Evolutionary conservation across 2,888 invertebrate genomes (phyloP), one percentile per base, ranked within the genome.

Genomic region (Horisme vitalbata): DNA sequence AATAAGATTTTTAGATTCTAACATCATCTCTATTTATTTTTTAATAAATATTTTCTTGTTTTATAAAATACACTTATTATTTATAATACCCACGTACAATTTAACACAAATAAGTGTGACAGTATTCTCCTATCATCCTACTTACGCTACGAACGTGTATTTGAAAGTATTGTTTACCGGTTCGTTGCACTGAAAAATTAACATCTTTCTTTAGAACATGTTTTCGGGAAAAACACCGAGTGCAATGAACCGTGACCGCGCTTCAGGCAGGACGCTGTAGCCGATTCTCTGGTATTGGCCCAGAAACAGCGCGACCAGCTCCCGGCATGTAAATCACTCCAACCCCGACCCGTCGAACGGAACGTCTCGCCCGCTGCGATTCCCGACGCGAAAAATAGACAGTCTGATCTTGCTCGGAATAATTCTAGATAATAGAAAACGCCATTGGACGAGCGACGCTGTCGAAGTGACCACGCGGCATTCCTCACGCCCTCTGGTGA

Each of bases 371-470:
- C 67, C 70, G 73, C 73, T 64, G 71, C 74, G 61, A 66, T 63
- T 68, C 66, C 63, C 75, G 73, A 70, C 72, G 83, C 87, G 79
- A 81, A 87, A 87, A 87, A 87, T 86, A 87, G 83, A 84, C 71
- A 76, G 74, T 81, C 81, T 80, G 71, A 79, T 81, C 77, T 78
- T 69, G 75, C 79, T 71, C 71, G 76, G 81, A 83, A 83, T 82
- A 72, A 82, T 79, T 80, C 71, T 71, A 68, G 74, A 81, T 81
- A 83, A 79, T 78, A 79, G 70, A 73, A 76, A 71, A 70, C 73
- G 67, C 68, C 82, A 82, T 79, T 77, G 79, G 62, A 55, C 61
- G 70, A 63, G 66, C 79, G 75, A 61, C 80, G 64, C 65, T 67
- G 77, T 58, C 55, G 68, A 65, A 68, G 73, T 57, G 57, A 74